A percentile compares a stretch with the other conserved stretches of the same genome.
These are phyloP conservation scores for Percina caprodes DNA, from an alignment of 2,113 vertebrate species.

Conservation along the genomic window DNA sequence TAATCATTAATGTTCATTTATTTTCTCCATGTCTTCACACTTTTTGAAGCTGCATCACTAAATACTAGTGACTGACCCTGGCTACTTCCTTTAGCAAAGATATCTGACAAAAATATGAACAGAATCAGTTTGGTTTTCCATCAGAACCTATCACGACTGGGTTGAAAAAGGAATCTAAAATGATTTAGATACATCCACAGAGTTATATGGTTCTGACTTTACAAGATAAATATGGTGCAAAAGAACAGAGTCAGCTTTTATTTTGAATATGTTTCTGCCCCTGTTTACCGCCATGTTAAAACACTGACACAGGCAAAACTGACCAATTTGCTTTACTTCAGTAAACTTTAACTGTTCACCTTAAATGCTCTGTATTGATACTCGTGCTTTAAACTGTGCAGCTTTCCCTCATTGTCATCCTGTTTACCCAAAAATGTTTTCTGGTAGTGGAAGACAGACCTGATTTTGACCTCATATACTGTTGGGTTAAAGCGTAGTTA, in stretches of 20 bases:
- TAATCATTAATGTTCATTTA: not conserved
- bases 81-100: not conserved
- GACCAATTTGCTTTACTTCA: conserved; percentile 3
- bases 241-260: conserved; percentile 38
- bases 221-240: conserved; percentile 25
- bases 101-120: too few relatives aligned
- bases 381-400: not conserved
- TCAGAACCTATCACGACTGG: not conserved
- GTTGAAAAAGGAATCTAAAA: not conserved
- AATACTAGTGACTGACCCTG: not conserved
- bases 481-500: conserved; percentile 39
- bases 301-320: conserved; percentile 20
- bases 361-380: not conserved
- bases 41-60: not conserved
- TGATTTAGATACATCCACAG: conserved; percentile 7
- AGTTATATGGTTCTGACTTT: conserved; percentile 5
- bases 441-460: not conserved
- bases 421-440: conserved; percentile 11
- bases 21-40: not conserved
- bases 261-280: not conserved
- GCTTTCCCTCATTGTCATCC: not conserved
- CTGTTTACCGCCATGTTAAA: conserved; percentile 6
- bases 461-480: conserved; percentile 26
- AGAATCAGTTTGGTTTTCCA: not conserved
- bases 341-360: not conserved